Base-by-base conservation (phyloP, 2,888 invertebrate species). In the Lottia gigantea region DNA sequence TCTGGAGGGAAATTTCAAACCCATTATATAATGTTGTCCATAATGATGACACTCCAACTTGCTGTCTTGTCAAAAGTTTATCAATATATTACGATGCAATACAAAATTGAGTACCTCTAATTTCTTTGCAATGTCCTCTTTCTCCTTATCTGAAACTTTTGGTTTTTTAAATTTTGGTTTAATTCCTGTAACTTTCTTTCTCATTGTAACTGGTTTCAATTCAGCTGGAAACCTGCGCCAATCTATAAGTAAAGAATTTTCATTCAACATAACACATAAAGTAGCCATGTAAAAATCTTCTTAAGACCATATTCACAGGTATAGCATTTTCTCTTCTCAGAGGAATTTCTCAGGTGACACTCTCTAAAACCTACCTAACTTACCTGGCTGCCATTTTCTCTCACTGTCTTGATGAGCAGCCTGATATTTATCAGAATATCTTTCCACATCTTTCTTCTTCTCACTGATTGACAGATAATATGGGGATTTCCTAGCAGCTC, bases 351-450 rank as follows among this genome's bases (percentile, higher is more conserved):
- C 40, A 4, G 11, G 40, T 1, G 40, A 40, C 40, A 8, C 6
- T 40, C 11, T 11, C 40, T 40, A 6, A 3, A 40, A 1, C 6
- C 40, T 11, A 40, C 40, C 1, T 47, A 62, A 16, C 62, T 26
- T 63, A 86, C 85, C 85, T 80, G 85, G 84, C 49, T 74, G 69
- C 79, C 82, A 83, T 7, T 68, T 72, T 16, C 68, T 73, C 19
- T 68, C 67, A 40, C 68, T 70, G 46, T 86, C 85, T 61, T 78
- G 74, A 26, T 74, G 78, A 26, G 73, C 73, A 1, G 80, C 78
- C 70, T 87, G 87, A 74, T 90, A 90, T 66, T 87, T 87, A 77
- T 90, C 90, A 0, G 89, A 89, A 76, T 89, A 90, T 45, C 89
- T 80, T 25, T 88, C 87, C 31, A 90, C 88, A 67, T 88, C 88